Percentiles rank a stretch among this genome's conserved stretches.
phyloP scores from a whole-genome alignment of 2,888 invertebrate genomes.

The Cylloceria caligata region DNA sequence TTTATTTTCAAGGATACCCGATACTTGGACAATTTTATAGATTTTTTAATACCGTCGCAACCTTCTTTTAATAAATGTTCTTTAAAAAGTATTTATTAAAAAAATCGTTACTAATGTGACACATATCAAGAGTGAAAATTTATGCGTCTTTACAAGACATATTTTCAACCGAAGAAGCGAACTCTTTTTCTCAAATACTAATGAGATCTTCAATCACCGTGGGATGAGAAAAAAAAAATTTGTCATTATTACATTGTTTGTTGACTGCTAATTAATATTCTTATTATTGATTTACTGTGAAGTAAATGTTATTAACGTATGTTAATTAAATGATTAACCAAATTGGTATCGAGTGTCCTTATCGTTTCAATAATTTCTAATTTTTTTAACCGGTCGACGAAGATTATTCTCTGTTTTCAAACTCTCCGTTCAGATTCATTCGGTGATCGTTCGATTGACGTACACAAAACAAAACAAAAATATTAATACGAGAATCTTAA shows the following conservation, averaged over 20 bases:
- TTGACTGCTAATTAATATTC: too few relatives aligned
- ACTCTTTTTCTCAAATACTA: too few relatives aligned
- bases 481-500: constrained; percentile 7
- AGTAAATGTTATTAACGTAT: background rate
- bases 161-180: too few relatives aligned
- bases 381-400: background rate
- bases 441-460: background rate
- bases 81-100: too few relatives aligned
- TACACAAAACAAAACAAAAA: constrained; percentile 5
- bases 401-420: background rate
- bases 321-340: background rate
- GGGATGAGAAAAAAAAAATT: too few relatives aligned
- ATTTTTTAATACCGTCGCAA: background rate
- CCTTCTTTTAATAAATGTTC: too few relatives aligned
- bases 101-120: too few relatives aligned
- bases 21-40: background rate
- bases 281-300: background rate
- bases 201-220: too few relatives aligned
- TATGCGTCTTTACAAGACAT: too few relatives aligned
- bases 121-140: too few relatives aligned
- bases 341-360: background rate
- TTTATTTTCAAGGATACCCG: background rate
- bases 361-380: background rate
- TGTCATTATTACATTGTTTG: too few relatives aligned
- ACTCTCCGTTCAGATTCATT: background rate